Percentiles rank a stretch among this genome's conserved stretches.
phyloP scores from a whole-genome alignment of 1,140 invertebrate genomes.

The Rhagoletis pomonella region DNA sequence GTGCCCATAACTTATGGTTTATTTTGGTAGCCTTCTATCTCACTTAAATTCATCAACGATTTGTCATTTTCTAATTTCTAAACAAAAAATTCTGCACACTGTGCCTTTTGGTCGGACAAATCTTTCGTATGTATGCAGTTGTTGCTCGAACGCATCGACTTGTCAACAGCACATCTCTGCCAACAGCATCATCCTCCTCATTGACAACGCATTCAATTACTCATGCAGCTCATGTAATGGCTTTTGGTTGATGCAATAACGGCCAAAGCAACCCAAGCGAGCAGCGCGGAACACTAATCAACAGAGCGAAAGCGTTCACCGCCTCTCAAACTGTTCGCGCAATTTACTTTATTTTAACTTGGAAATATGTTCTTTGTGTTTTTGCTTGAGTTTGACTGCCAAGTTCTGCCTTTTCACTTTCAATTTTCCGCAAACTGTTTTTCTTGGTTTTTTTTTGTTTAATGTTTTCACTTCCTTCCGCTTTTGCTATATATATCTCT shows the following conservation, averaged over 20 bases:
- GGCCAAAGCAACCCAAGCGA: slow-evolving; percentile 1
- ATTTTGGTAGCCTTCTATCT: slow-evolving; percentile 53
- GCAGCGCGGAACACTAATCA: not conserved
- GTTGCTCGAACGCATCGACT: slow-evolving; percentile 16
- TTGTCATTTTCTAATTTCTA: slow-evolving; percentile 57
- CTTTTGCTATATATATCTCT: not conserved
- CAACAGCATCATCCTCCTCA: slow-evolving; percentile 28
- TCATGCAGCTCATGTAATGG: slow-evolving; percentile 51
- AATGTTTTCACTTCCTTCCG: slow-evolving; percentile 45
- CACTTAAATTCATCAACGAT: slow-evolving; percentile 54
- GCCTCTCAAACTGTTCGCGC: slow-evolving; percentile 25
- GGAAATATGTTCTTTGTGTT: slow-evolving; percentile 15
- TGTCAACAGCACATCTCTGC: slow-evolving; percentile 27
- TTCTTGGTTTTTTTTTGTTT: not conserved
- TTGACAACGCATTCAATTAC: slow-evolving; percentile 42
- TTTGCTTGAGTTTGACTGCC: too few species aligned
- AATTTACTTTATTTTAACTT: slow-evolving; percentile 58
- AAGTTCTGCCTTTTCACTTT: not conserved
- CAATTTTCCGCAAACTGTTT: slow-evolving; percentile 7
- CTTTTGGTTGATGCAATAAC: slow-evolving; percentile 44
- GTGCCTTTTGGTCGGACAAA: not conserved
- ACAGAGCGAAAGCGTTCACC: not conserved
- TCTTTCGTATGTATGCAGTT: slow-evolving; percentile 2
- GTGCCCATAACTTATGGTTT: slow-evolving; percentile 5
- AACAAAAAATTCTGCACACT: slow-evolving; percentile 52